A percentile compares a stretch with the other conserved stretches of the same genome.
Conservation (phyloP, 2,113 vertebrate species). For the Psittacula cyanocephala region DNA sequence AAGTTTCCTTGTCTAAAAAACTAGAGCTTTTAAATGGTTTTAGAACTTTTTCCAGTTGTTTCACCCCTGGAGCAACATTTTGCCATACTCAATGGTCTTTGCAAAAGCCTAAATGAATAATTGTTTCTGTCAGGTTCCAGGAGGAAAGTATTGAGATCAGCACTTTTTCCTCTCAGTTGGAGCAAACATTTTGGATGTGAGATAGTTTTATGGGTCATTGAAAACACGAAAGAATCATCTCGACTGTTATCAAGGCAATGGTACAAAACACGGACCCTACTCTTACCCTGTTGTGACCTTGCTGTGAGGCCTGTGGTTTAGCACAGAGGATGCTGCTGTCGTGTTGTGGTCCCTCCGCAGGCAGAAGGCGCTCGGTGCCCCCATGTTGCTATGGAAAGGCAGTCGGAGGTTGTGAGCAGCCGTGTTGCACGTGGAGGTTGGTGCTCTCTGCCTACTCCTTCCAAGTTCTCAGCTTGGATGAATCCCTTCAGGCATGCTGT, state of each 20-base stretch:
- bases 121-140: slow-evolving; percentile 13
- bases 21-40: not conserved
- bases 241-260: not conserved
- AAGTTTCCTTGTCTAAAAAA: not conserved
- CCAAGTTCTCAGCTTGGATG: not conserved
- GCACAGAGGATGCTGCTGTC: not conserved
- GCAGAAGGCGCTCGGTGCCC: accelerated
- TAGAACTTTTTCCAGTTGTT: not conserved
- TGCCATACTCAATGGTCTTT: not conserved
- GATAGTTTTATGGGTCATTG: slow-evolving; percentile 7
- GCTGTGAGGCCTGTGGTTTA: not conserved
- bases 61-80: not conserved
- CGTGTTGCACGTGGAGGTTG: accelerated
- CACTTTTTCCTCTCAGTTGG: not conserved
- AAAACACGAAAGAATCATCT: not conserved
- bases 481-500: not conserved
- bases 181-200: not conserved
- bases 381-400: not conserved
- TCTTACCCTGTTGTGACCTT: not conserved
- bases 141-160: slow-evolving; percentile 21
- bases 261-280: not conserved
- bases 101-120: slow-evolving; percentile 4
- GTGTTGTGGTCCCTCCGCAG: not conserved
- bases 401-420: accelerated
- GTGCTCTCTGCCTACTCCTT: not conserved